Evolutionary conservation across 2,888 invertebrate species (phyloP).

Genomic region (Caenorhabditis sp.): DNA sequence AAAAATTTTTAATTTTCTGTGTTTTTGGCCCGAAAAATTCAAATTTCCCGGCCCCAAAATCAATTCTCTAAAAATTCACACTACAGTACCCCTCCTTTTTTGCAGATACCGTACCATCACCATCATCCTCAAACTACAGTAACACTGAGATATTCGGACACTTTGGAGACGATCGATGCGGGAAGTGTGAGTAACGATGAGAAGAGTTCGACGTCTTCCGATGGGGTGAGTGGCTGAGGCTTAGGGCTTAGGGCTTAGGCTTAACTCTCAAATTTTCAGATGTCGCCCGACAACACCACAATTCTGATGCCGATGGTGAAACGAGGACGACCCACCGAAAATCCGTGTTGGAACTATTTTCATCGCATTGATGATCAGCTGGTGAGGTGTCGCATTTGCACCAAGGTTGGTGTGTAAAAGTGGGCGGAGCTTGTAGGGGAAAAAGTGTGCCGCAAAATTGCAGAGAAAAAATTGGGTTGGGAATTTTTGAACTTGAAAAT

Average conservation of each 20-base stretch:
- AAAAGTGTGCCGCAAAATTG: background rate
- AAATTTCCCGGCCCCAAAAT: too few relatives aligned
- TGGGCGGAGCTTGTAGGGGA: background rate
- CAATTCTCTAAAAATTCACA: too few relatives aligned
- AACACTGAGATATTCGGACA: background rate
- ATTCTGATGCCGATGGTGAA: constrained; percentile 40
- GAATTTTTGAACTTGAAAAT: too few relatives aligned
- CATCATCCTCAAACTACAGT: background rate
- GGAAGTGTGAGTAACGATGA: background rate
- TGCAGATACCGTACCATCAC: background rate
- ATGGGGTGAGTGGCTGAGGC: background rate
- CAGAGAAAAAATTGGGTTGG: too few relatives aligned
- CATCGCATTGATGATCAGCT: constrained; percentile 52
- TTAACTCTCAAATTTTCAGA: constrained; percentile 8
- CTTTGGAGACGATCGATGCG: background rate
- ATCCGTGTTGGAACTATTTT: constrained; percentile 59
- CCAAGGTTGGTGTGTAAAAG: constrained; percentile 32
- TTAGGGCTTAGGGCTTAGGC: background rate
- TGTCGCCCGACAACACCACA: constrained; percentile 35
- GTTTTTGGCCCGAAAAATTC: too few relatives aligned
- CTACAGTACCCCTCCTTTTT: background rate
- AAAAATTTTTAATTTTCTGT: too few relatives aligned
- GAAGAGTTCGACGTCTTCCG: background rate
- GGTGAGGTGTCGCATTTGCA: constrained; percentile 52
- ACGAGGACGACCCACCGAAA: constrained; percentile 55